phyloP scores from a whole-genome alignment of 2,113 vertebrate genomes.

The Odobenus rosmarus region DNA sequence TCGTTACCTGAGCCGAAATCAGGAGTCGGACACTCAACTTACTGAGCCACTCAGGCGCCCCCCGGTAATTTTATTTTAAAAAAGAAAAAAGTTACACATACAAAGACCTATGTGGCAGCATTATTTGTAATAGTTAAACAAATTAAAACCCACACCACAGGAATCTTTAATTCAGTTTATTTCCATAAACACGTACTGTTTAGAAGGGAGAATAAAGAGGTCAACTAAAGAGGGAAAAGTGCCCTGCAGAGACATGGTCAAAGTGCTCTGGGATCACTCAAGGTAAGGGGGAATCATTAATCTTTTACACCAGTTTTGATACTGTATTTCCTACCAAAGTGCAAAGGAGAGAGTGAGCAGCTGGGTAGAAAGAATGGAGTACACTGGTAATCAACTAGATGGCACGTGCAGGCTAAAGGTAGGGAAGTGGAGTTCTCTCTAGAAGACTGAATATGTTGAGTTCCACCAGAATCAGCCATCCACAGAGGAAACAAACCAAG shows the following conservation, averaged over 20 bases:
- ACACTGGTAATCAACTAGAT: neutral
- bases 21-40: too few species aligned
- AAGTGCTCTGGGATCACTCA: neutral
- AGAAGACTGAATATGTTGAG: neutral
- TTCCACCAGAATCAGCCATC: neutral
- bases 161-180: conserved; percentile 4
- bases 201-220: neutral
- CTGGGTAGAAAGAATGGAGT: neutral
- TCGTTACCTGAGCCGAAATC: too few species aligned
- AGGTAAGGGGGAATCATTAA: conserved; percentile 7
- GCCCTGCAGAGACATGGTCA: neutral
- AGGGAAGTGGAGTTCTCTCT: neutral
- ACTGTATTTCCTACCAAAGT: neutral
- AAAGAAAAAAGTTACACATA: neutral
- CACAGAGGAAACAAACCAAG: neutral
- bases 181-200: neutral
- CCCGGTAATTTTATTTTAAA: neutral
- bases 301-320: neutral
- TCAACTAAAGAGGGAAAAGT: neutral
- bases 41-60: too few species aligned
- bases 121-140: neutral
- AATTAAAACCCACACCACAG: neutral
- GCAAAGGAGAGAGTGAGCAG: neutral
- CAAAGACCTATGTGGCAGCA: neutral
- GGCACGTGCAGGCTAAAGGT: neutral